A percentile compares a stretch with the other conserved stretches of the same genome.
Conservation (phyloP, 2,888 invertebrate genomes). For the Tillus elongatus region DNA sequence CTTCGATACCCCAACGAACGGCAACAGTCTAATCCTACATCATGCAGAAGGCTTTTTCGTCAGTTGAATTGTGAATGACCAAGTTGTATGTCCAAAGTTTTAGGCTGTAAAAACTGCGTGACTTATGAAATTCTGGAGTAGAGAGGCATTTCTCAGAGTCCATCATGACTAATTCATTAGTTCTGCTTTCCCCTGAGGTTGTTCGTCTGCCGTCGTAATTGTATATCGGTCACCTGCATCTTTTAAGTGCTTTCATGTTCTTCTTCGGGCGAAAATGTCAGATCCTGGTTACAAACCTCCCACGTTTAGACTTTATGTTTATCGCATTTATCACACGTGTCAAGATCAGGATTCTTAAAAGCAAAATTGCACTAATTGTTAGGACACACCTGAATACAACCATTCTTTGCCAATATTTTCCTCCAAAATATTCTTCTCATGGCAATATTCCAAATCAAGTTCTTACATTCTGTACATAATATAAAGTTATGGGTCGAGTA, state of each 20-base stretch:
- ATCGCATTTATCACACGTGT: conserved; percentile 4
- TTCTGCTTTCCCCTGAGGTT: neutral
- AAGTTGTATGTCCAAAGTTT: no score
- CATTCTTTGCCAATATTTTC: neutral
- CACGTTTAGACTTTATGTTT: no score
- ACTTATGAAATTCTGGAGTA: neutral
- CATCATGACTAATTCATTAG: neutral
- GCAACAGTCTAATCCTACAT: neutral
- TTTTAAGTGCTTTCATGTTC: no score
- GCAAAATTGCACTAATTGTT: no score
- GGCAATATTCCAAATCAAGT: neutral
- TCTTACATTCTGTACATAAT: conserved; percentile 1
- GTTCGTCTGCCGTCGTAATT: neutral
- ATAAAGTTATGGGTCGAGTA: no score
- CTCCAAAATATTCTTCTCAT: neutral
- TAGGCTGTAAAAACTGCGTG: conserved; percentile 1
- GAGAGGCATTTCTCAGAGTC: neutral
- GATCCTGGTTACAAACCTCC: no score
- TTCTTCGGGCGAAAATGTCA: no score
- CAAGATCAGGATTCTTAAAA: neutral
- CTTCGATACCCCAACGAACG: neutral
- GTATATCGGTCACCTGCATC: neutral
- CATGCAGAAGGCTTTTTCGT: conserved; percentile 2
- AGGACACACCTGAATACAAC: conserved; percentile 1
- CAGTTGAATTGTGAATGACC: conserved; percentile 2